These are phyloP conservation scores for Branchellion lobata DNA, from an alignment of 2,888 invertebrate species.

Conservation along the genomic window DNA sequence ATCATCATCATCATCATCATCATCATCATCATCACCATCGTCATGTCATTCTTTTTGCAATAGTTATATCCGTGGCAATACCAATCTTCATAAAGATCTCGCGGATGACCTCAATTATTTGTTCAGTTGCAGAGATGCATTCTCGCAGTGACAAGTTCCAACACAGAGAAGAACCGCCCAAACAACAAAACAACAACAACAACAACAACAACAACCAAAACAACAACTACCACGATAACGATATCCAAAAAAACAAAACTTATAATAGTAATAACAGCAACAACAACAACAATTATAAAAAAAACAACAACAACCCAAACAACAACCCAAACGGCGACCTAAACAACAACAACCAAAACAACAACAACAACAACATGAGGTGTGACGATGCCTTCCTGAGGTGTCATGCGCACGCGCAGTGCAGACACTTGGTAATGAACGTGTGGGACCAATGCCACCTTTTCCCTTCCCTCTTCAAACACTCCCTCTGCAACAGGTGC, in stretches of 20 bases:
- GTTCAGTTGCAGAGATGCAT: too few species aligned
- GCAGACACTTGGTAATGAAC: neutral
- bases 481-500: neutral
- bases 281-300: neutral
- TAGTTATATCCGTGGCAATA: too few species aligned
- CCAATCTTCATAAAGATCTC: too few species aligned
- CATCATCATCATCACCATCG: neutral
- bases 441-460: slow-evolving; percentile 8
- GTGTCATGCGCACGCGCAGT: neutral
- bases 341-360: neutral
- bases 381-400: neutral
- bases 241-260: too few species aligned
- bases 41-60: too few species aligned
- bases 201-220: too few species aligned
- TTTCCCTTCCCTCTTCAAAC: neutral
- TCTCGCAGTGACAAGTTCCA: too few species aligned
- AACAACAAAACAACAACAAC: too few species aligned
- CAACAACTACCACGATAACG: too few species aligned
- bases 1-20: slow-evolving; percentile 1
- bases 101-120: too few species aligned
- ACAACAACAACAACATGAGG: neutral
- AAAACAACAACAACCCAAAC: neutral
- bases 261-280: too few species aligned
- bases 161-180: too few species aligned
- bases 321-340: neutral